Evolutionary conservation across 2,888 invertebrate species (phyloP), one percentile per base, ranked within the genome.

Genomic region (Scaptomyza caliginosa): DNA sequence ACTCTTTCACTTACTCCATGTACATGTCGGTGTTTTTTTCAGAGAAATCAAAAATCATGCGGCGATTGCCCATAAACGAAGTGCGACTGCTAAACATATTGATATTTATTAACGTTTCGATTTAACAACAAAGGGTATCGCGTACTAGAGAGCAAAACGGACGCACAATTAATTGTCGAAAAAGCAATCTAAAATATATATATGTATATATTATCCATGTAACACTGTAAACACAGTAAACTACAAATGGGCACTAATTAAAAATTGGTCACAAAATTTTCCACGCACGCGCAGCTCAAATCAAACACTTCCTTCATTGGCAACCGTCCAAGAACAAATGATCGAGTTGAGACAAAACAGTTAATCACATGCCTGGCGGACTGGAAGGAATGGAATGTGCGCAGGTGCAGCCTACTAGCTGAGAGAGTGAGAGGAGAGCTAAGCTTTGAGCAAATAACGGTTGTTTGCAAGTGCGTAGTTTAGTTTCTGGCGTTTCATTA

Each of bases 1-100:
- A 90, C 91, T 91, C 74, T 91, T 91, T 90, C 90, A 90, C 91
- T 91, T 75, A 91, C 91, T 90, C 90, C 52, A 90, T 70, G 67
- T 88, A 91, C 46, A 90, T 69, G 65, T 90, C 90, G 48, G 73
- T 81, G 51, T 74, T 80, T 57, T 91, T 91, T 32, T 88, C 89
- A 10, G 89, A 88, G 67, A 90, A 91, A 83, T 91, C 91, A 59
- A 91, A 91, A 71, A 91, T 90, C 72, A 90, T 88, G 51, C 89
- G 88, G 51, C 90, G 90, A 81, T 90, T 91, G 57, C 90, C 90
- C 73, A 90, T 69, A 82, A 90, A 91, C 49, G 88, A 78, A 63
- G 88, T 67, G 73, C 79, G 78, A 62, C 73, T 86, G 74, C 77
- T 85, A 55, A 89, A 89, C 89, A 89, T 89, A 67, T 64, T 77